Evolutionary conservation across 2,888 invertebrate species (phyloP).

Genomic region (Drosophila fulvimacula): DNA sequence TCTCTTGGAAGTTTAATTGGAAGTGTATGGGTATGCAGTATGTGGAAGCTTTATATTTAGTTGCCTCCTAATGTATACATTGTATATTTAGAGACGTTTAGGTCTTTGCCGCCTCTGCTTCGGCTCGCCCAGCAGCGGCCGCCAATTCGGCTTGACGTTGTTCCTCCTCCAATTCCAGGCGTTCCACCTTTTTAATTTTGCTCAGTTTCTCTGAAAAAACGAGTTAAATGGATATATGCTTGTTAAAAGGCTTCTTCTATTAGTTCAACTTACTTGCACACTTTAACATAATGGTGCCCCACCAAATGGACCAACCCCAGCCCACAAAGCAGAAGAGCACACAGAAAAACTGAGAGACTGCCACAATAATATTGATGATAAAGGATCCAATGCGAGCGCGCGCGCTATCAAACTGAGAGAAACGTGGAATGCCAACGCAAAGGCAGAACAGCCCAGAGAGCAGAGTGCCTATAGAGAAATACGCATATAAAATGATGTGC

Average conservation of each 20-base stretch:
- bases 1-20: constrained; percentile 62
- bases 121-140: constrained; percentile 81
- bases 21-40: constrained; percentile 47
- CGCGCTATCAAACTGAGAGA: constrained; percentile 92
- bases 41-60: constrained; percentile 57
- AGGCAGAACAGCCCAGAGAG: constrained; percentile 95
- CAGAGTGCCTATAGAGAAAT: constrained; percentile 89
- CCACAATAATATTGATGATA: constrained; percentile 93
- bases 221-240: not conserved
- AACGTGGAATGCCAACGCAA: constrained; percentile 95
- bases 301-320: constrained; percentile 99
- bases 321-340: constrained; percentile 97
- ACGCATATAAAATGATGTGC: too few species aligned
- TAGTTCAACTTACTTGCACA: constrained; percentile 90
- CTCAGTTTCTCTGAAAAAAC: constrained; percentile 87
- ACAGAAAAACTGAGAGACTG: constrained; percentile 95
- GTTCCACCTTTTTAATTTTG: constrained; percentile 87
- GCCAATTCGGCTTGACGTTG: constrained; percentile 85
- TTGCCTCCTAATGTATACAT: constrained; percentile 40
- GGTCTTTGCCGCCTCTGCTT: constrained; percentile 66
- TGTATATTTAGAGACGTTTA: constrained; percentile 35
- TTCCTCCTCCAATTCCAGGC: constrained; percentile 85
- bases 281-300: constrained; percentile 97
- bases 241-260: not conserved
- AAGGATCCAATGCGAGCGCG: constrained; percentile 92